Conservation (phyloP, 2,888 invertebrate species). For the Diarsia brunnea region DNA sequence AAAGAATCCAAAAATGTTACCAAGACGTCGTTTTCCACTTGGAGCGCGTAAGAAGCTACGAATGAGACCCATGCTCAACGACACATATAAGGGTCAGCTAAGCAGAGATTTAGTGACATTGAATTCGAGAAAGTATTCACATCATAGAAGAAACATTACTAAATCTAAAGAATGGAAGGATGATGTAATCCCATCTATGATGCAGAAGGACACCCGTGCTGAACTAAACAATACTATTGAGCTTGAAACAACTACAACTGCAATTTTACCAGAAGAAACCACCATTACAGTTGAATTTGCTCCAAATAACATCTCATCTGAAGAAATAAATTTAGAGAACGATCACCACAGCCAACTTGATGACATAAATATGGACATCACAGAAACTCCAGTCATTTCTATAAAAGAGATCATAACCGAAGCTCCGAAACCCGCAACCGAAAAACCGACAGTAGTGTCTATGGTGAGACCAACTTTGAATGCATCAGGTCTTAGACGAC, state of each 20-base stretch:
- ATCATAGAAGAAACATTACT: conserved; percentile 77
- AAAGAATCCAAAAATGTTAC: conserved; percentile 65
- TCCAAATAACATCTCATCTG: conserved; percentile 35
- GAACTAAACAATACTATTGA: conserved; percentile 64
- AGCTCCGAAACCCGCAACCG: conserved; percentile 61
- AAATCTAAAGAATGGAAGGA: conserved; percentile 82
- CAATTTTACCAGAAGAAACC: conserved; percentile 53
- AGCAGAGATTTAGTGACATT: conserved; percentile 82
- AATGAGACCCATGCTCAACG: conserved; percentile 79
- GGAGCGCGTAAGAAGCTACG: conserved; percentile 80
- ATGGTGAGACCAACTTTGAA: conserved; percentile 72
- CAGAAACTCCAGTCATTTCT: conserved; percentile 59
- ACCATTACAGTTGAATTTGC: conserved; percentile 39
- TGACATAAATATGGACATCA: conserved; percentile 60
- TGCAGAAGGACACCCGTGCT: conserved; percentile 69
- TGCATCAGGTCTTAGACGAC: conserved; percentile 77
- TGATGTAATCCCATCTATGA: conserved; percentile 74
- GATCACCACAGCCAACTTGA: conserved; percentile 55
- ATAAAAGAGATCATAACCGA: conserved; percentile 66
- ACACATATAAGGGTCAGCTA: conserved; percentile 79
- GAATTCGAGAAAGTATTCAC: conserved; percentile 79
- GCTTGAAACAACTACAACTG: conserved; percentile 67
- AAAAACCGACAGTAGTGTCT: conserved; percentile 69
- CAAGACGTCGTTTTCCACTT: conserved; percentile 75
- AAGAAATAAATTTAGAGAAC: conserved; percentile 53